Conservation (phyloP, 92 coral and sea anemone genomes). For the Epizoanthus stellaris region DNA sequence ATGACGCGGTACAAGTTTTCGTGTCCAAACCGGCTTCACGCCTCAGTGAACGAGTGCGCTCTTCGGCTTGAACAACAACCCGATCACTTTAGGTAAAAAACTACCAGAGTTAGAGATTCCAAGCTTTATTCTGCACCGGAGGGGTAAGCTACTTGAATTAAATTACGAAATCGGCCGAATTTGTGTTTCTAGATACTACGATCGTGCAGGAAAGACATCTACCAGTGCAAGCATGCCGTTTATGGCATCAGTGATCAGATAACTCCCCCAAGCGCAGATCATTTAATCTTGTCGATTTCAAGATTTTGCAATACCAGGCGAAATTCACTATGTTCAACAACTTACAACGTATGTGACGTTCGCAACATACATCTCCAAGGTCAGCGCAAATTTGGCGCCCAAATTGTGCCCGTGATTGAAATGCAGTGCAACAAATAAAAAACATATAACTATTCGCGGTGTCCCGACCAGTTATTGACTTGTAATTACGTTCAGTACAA, state of each 20-base stretch:
- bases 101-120: not conserved
- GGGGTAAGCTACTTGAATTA: not conserved
- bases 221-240: not conserved
- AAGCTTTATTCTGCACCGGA: not conserved
- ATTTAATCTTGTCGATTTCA: slow-evolving; percentile 6
- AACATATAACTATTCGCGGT: not conserved
- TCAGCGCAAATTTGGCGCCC: not conserved
- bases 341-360: too few relatives aligned
- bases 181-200: not conserved
- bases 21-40: slow-evolving; percentile 1
- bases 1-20: slow-evolving; percentile 13
- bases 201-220: not conserved
- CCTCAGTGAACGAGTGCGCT: slow-evolving; percentile 1
- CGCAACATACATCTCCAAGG: too few relatives aligned
- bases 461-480: slow-evolving; percentile 21
- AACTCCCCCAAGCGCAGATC: not conserved
- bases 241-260: not conserved
- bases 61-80: not conserved
- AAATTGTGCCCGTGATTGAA: not conserved
- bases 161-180: slow-evolving; percentile 4
- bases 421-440: not conserved
- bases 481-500: not conserved
- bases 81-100: not conserved
- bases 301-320: not conserved
- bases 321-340: not conserved